Conservation (phyloP, 2,113 vertebrate species). For the Grus americana region DNA sequence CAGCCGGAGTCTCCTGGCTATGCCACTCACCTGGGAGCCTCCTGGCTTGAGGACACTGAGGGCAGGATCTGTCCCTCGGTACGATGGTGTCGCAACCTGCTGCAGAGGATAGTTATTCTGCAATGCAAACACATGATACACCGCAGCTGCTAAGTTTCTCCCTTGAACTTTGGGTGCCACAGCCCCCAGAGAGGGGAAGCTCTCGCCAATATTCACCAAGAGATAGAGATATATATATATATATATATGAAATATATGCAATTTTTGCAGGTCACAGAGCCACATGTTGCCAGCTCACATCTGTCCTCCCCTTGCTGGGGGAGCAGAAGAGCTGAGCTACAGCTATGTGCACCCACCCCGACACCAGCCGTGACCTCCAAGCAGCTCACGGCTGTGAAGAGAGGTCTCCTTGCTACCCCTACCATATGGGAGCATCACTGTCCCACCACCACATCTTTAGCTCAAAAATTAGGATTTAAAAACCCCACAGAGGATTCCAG, state of each 20-base stretch:
- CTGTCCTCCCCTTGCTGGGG: neutral
- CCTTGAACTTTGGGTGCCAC: neutral
- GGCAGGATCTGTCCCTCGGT: neutral
- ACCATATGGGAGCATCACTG: neutral
- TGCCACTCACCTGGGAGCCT: neutral
- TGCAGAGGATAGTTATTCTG: neutral
- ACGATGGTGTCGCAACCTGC: fast-evolving
- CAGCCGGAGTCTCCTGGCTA: neutral
- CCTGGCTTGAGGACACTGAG: neutral
- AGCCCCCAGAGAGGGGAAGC: neutral
- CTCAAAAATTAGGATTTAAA: neutral
- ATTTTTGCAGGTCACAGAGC: neutral
- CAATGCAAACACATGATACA: neutral
- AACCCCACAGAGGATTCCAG: neutral
- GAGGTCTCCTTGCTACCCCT: neutral
- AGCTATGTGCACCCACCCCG: neutral
- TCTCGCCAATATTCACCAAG: neutral
- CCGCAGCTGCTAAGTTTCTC: neutral
- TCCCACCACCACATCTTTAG: neutral
- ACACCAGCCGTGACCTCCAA: neutral
- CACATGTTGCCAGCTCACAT: fast-evolving
- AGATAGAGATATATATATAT: too few relatives aligned
- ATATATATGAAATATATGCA: too few relatives aligned
- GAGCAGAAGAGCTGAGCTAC: neutral
- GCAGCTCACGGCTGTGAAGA: neutral